A percentile compares a stretch with the other conserved stretches of the same genome.
Evolutionary conservation across 2,797 vertebrate species (phyloP).

Genomic region (Lithobates sylvaticus): DNA sequence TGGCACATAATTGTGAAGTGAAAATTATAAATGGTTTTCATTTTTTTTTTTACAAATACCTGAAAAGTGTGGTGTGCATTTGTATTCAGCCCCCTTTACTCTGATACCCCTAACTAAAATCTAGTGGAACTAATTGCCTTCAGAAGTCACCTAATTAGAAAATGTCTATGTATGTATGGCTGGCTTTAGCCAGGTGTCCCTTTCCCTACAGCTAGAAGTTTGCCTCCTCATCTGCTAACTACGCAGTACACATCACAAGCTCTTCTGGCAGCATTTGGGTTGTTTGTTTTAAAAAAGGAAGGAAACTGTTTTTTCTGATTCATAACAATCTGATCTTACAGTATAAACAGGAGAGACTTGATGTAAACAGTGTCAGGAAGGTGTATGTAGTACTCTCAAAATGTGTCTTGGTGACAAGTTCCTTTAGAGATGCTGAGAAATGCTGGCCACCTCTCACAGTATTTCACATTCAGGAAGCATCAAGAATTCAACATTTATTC

Average conservation of each 20-base stretch:
- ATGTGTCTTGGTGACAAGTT: conserved; percentile 42
- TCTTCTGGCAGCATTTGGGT: background rate
- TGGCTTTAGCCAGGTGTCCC: conserved; percentile 5
- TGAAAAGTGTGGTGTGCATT: no score
- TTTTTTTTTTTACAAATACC: no score
- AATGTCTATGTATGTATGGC: no score
- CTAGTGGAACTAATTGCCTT: no score
- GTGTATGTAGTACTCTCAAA: conserved; percentile 20
- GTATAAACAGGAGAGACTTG: conserved; percentile 57
- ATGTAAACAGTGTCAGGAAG: conserved; percentile 59
- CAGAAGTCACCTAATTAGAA: no score
- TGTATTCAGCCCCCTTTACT: no score
- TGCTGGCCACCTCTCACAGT: background rate
- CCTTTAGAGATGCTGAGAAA: conserved; percentile 24
- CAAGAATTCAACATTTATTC: conserved; percentile 40
- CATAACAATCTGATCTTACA: conserved; percentile 46
- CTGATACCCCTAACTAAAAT: no score
- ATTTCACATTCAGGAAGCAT: conserved; percentile 55
- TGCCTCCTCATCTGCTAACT: conserved; percentile 18
- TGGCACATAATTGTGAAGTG: no score
- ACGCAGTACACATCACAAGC: conserved; percentile 11
- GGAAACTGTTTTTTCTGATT: conserved; percentile 49
- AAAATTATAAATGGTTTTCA: no score
- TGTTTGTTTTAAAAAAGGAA: conserved; percentile 50
- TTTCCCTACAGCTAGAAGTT: background rate